phyloP scores from a whole-genome alignment of 2,888 invertebrate genomes.

The Scaptodrosophila latifasciaeformis region DNA sequence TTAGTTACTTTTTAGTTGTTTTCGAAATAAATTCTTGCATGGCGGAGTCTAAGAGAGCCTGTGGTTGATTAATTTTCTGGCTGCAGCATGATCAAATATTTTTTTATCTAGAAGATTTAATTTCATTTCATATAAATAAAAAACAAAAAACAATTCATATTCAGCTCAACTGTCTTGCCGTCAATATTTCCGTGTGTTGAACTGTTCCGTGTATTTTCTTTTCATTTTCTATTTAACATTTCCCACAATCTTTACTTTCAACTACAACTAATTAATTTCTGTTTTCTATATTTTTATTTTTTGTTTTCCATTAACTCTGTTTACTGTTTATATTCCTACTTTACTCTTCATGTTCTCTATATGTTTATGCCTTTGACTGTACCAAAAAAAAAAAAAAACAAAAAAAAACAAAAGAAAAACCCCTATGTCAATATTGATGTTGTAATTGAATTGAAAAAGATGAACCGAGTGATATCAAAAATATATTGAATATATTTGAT shows the following conservation, averaged over 20 bases:
- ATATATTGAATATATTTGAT: slow-evolving; percentile 46
- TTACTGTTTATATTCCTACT: slow-evolving; percentile 21
- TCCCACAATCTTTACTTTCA: background rate
- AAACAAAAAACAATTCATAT: too few relatives aligned
- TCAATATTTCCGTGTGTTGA: background rate
- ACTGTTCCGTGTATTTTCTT: slow-evolving; percentile 1
- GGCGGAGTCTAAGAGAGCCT: too few relatives aligned
- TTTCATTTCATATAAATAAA: background rate
- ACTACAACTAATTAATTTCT: slow-evolving; percentile 1
- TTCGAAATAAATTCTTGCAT: too few relatives aligned
- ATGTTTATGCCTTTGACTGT: slow-evolving; percentile 38
- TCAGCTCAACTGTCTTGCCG: too few relatives aligned
- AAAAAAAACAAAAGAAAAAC: slow-evolving; percentile 5
- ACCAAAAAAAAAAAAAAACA: slow-evolving; percentile 7
- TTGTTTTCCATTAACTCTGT: slow-evolving; percentile 41
- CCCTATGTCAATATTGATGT: slow-evolving; percentile 42
- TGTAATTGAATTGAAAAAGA: slow-evolving; percentile 43
- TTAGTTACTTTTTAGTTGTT: too few relatives aligned
- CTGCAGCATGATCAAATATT: slow-evolving; percentile 25
- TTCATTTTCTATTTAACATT: slow-evolving; percentile 27
- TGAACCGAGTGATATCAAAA: background rate
- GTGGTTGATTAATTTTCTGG: too few relatives aligned
- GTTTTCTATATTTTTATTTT: slow-evolving; percentile 32
- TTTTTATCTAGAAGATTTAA: background rate
- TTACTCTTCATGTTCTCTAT: slow-evolving; percentile 35